phyloP scores from a whole-genome alignment of 2,797 vertebrate species.

The Dermochelys coriacea region DNA sequence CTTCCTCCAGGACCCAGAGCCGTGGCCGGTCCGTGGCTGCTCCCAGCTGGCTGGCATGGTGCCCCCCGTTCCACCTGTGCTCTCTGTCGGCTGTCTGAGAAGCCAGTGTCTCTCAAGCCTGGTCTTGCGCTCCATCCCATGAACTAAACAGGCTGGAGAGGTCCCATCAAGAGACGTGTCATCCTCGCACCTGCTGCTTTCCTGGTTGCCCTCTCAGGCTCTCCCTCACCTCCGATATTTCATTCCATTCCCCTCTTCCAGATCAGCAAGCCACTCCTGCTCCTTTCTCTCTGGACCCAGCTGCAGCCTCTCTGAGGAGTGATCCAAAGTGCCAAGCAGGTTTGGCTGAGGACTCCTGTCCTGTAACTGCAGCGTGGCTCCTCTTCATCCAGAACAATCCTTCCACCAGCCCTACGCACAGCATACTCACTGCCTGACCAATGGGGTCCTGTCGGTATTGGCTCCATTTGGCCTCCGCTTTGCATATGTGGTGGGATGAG shows the following conservation, averaged over 20 bases:
- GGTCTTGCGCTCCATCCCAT: neutral
- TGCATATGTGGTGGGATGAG: neutral
- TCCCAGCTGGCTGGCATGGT: fast-evolving
- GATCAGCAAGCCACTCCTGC: neutral
- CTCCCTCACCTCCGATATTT: neutral
- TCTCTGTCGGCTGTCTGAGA: neutral
- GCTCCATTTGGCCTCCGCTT: neutral
- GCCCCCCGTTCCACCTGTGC: neutral
- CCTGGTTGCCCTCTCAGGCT: neutral
- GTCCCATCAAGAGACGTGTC: neutral
- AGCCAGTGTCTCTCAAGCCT: neutral
- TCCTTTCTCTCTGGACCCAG: neutral
- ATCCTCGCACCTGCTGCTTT: neutral
- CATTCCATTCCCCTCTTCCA: neutral
- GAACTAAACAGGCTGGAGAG: neutral
- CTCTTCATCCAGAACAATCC: neutral
- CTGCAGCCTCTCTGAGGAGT: neutral
- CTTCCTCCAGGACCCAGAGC: neutral
- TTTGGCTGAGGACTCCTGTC: neutral
- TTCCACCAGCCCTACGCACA: neutral
- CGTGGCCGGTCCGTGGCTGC: neutral
- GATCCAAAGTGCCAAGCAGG: neutral
- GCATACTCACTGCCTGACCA: neutral
- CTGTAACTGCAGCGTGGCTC: neutral
- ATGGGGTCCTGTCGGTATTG: neutral